Evolutionary conservation across 1,140 invertebrate species (phyloP), one percentile per base, ranked within the genome.

Genomic region (Cotesia glomerata): DNA sequence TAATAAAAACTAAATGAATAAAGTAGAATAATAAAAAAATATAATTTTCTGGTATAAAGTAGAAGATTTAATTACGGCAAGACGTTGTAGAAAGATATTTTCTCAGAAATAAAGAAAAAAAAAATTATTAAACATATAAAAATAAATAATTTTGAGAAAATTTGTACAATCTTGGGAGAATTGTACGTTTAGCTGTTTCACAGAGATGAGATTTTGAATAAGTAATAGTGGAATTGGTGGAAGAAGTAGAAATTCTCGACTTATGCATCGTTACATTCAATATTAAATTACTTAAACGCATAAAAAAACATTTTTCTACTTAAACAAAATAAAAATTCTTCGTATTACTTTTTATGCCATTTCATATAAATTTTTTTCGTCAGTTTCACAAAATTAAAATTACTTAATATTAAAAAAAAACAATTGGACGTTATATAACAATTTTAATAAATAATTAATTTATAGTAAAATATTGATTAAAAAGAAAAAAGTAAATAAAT

Each of bases 261-360:
- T 74, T 74, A 74, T 74, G 62, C 72, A 66, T 65, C 72, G 58
- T 70, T 65, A 65, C 68, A 74, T 74, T 70, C 61, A 74, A 74
- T 74, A 70, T 74, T 74, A 74, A 74, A 39, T 51, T 63, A 45
- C 14, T 18, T 49, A 52, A 13, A 45, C 59, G 45, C 34, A 63
- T 45, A 45, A 45, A 56, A 63, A 63, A 61, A 56, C 18, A 59
- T 69, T 32, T 34, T 61, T 16, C 34, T 56, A 59, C 45, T 69
- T 35, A 32, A 16, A 14, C 4, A 45, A 39, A 59, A 59, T 56
- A 56, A 34, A 36, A 13, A 35, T 45, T 45, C 39, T 45, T 26
- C 49, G 5, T 52, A n/a, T 45, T 52, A 52, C 26, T 18, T 32
- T 13, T 52, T 67, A 35, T 67, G 45, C 5, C 26, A 45, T 32